Conservation (phyloP, 2,113 vertebrate species). For the Talpa occidentalis region DNA sequence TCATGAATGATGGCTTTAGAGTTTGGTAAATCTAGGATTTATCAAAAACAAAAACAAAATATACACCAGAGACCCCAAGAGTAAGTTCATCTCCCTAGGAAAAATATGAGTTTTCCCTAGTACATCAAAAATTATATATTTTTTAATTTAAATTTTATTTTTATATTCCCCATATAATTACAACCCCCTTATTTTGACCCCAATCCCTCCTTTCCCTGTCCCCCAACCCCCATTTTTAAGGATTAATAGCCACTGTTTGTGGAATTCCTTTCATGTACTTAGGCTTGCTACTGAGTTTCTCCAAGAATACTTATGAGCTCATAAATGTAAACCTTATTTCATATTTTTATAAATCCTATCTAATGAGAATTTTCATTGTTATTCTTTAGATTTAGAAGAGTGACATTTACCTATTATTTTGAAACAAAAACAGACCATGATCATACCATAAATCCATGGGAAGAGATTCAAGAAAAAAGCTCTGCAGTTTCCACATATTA, state of each 20-base stretch:
- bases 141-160: too few species aligned
- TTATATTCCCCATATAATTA: too few species aligned
- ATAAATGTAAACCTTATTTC: background rate
- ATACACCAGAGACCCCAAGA: background rate
- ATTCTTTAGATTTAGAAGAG: background rate
- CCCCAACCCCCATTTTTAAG: too few species aligned
- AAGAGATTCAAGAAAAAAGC: background rate
- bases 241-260: background rate
- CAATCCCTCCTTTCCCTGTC: too few species aligned
- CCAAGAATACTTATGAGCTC: background rate
- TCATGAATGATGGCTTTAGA: background rate
- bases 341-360: background rate
- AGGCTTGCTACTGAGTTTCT: background rate
- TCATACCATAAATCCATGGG: background rate
- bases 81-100: background rate
- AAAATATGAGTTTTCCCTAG: background rate
- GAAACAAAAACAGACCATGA: background rate
- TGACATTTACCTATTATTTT: background rate
- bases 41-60: background rate
- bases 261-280: background rate
- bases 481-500: background rate
- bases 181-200: too few species aligned
- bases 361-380: background rate
- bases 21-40: background rate
- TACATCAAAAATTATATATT: background rate